Conservation (phyloP, 2,797 vertebrate genomes). For the Pogoniulus pusillus region DNA sequence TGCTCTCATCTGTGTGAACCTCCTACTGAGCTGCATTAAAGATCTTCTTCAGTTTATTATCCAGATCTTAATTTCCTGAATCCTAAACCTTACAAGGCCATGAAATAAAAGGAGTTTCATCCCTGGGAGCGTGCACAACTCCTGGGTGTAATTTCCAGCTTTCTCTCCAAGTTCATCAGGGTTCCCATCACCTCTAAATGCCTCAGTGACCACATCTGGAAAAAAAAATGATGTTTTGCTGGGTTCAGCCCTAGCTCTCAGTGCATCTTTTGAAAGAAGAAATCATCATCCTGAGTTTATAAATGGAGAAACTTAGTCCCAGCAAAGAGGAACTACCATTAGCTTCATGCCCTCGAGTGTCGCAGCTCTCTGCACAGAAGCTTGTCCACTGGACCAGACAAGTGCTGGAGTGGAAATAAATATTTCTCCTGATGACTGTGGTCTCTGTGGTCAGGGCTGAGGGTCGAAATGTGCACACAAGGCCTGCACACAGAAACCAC, state of each 20-base stretch:
- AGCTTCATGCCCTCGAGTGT: background rate
- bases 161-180: background rate
- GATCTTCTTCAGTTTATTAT: background rate
- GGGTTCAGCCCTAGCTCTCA: background rate
- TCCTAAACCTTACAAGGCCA: background rate
- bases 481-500: conserved; percentile 65
- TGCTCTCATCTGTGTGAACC: background rate
- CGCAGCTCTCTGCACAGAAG: background rate
- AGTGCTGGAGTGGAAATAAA: conserved; percentile 61
- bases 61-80: conserved; percentile 2
- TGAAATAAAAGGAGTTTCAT: background rate
- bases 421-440: conserved; percentile 63
- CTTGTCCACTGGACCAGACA: conserved; percentile 27
- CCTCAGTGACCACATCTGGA: background rate
- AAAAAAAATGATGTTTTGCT: background rate
- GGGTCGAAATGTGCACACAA: conserved; percentile 59
- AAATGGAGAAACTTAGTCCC: conserved; percentile 1
- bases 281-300: background rate
- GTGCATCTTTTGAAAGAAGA: background rate
- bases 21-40: background rate
- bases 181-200: background rate
- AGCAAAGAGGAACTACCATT: background rate
- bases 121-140: accelerated
- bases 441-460: conserved; percentile 66
- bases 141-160: background rate